phyloP scores from a whole-genome alignment of 2,113 vertebrate genomes.

The Passer montanus region DNA sequence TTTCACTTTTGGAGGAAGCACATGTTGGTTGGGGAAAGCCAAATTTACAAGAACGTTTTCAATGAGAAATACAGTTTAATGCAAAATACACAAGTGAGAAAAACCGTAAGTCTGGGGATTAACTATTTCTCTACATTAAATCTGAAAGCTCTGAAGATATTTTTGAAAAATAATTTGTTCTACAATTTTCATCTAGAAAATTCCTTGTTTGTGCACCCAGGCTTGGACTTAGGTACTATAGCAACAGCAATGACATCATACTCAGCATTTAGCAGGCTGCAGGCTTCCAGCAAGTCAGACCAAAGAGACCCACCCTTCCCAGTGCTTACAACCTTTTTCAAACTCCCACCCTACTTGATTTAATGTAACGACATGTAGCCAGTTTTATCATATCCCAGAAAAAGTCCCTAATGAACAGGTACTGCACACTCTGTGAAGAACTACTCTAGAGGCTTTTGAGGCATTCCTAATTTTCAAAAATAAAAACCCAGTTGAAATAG shows the following conservation, averaged over 20 bases:
- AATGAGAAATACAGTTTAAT: neutral
- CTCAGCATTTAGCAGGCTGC: neutral
- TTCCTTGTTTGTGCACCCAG: neutral
- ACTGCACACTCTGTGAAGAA: accelerated
- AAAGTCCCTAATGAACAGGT: neutral
- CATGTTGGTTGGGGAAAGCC: neutral
- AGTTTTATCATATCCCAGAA: neutral
- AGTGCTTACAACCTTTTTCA: neutral
- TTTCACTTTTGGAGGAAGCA: neutral
- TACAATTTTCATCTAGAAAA: neutral
- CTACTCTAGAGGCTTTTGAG: neutral
- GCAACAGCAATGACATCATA: neutral
- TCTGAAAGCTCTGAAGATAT: neutral
- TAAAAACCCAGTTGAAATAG: neutral
- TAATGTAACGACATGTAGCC: neutral
- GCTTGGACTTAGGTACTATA: neutral
- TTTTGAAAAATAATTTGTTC: neutral
- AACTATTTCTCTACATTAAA: neutral
- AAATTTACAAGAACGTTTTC: neutral
- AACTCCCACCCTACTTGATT: neutral
- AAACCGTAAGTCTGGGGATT: neutral
- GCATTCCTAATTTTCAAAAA: neutral
- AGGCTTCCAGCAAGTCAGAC: neutral
- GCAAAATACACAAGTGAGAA: neutral
- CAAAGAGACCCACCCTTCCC: neutral